Percentiles rank a stretch among this genome's conserved stretches.
Conservation (phyloP, 2,113 vertebrate species). For the Perca flavescens region DNA sequence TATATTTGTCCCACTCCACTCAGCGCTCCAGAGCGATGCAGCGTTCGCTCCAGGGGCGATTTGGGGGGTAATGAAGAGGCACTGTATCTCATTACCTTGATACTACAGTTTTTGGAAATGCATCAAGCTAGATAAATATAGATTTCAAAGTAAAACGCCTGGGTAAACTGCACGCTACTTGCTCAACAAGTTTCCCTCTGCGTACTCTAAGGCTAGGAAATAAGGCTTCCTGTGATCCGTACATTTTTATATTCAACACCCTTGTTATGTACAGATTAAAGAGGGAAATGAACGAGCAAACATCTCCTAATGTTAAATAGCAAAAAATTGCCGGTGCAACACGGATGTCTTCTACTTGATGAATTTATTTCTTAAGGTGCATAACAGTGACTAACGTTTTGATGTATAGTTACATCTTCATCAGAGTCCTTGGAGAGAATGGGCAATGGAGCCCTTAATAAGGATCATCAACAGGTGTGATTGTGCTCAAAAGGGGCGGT, state of each 20-base stretch:
- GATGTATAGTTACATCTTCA: too few relatives aligned
- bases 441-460: too few relatives aligned
- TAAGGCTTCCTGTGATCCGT: neutral
- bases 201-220: neutral
- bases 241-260: neutral
- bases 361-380: too few relatives aligned
- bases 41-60: neutral
- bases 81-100: constrained; percentile 31
- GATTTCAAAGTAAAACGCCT: constrained; percentile 27
- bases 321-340: too few relatives aligned
- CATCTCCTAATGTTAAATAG: too few relatives aligned
- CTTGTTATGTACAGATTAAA: constrained; percentile 30
- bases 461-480: too few relatives aligned
- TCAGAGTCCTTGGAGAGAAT: too few relatives aligned
- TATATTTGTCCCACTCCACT: constrained; percentile 5
- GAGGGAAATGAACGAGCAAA: constrained; percentile 17
- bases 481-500: too few relatives aligned
- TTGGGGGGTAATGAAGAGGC: constrained; percentile 22
- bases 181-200: constrained; percentile 24
- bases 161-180: constrained; percentile 19
- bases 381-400: too few relatives aligned
- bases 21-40: neutral
- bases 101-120: neutral
- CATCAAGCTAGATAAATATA: constrained; percentile 37
- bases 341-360: too few relatives aligned